Evolutionary conservation across 2,888 invertebrate genomes (phyloP).

Genomic region (Mactromeris polynyma): DNA sequence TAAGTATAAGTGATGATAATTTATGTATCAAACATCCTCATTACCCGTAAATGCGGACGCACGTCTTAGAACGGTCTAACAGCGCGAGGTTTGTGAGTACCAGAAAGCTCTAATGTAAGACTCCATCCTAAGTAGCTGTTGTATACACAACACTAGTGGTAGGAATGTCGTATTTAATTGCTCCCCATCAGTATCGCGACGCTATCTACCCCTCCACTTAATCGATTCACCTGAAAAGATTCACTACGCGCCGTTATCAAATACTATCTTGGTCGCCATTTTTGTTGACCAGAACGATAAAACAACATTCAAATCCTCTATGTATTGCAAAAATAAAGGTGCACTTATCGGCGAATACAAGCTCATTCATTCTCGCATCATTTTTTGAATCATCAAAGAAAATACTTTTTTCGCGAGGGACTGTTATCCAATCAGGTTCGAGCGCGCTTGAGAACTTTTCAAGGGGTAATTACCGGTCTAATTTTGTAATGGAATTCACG

Average conservation of each 20-base stretch:
- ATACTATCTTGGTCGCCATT: neutral
- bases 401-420: constrained; percentile 51
- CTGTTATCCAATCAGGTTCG: constrained; percentile 64
- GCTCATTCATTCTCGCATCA: constrained; percentile 51
- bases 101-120: neutral
- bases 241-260: neutral
- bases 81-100: neutral
- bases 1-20: neutral
- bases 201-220: neutral
- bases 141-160: neutral
- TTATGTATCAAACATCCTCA: neutral
- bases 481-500: constrained; percentile 74
- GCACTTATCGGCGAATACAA: constrained; percentile 30
- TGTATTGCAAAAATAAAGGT: constrained; percentile 9
- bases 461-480: constrained; percentile 73
- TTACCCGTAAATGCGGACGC: neutral
- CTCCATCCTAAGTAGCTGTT: neutral
- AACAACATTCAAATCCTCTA: neutral
- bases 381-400: constrained; percentile 52
- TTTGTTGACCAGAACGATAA: neutral
- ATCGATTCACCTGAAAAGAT: neutral
- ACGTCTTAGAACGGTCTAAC: neutral
- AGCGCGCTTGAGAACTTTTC: constrained; percentile 63
- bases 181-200: neutral
- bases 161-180: neutral